Evolutionary conservation across 1,140 invertebrate genomes (phyloP).

Genomic region (Scaptomyza graminum): DNA sequence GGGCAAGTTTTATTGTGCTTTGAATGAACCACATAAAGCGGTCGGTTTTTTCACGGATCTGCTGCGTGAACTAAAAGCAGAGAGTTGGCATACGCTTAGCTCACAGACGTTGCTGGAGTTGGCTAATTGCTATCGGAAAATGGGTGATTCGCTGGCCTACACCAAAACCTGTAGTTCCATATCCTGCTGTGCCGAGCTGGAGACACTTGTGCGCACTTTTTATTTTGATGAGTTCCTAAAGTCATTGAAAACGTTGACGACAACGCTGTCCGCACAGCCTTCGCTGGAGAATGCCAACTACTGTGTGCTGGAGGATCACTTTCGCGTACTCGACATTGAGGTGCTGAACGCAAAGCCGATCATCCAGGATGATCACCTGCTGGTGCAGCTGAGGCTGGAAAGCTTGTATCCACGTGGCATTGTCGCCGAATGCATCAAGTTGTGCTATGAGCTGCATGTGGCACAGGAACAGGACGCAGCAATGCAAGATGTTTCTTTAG

Average conservation of each 20-base stretch:
- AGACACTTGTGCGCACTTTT: slow-evolving; percentile 89
- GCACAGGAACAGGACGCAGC: slow-evolving; percentile 38
- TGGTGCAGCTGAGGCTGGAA: slow-evolving; percentile 86
- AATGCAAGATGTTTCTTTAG: slow-evolving; percentile 45
- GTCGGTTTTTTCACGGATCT: slow-evolving; percentile 94
- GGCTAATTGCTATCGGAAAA: slow-evolving; percentile 92
- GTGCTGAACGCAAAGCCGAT: slow-evolving; percentile 69
- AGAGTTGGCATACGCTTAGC: slow-evolving; percentile 93
- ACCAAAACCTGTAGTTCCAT: slow-evolving; percentile 91
- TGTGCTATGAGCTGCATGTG: slow-evolving; percentile 85
- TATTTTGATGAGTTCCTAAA: slow-evolving; percentile 91
- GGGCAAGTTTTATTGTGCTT: slow-evolving; percentile 94
- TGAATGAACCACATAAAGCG: slow-evolving; percentile 94
- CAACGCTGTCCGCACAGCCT: slow-evolving; percentile 84
- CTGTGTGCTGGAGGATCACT: slow-evolving; percentile 81
- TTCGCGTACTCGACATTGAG: slow-evolving; percentile 68
- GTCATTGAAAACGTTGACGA: slow-evolving; percentile 86
- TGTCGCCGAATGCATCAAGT: slow-evolving; percentile 84
- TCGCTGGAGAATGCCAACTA: slow-evolving; percentile 76
- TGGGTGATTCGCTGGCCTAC: slow-evolving; percentile 89
- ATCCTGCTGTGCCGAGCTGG: slow-evolving; percentile 89
- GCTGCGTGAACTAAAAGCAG: slow-evolving; percentile 92
- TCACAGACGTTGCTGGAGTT: slow-evolving; percentile 92
- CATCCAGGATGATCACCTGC: slow-evolving; percentile 86
- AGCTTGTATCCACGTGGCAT: slow-evolving; percentile 87